A percentile compares a stretch with the other conserved stretches of the same genome.
These are phyloP conservation scores for Sepiola atlantica DNA, from an alignment of 2,888 invertebrate species.

Conservation along the genomic window DNA sequence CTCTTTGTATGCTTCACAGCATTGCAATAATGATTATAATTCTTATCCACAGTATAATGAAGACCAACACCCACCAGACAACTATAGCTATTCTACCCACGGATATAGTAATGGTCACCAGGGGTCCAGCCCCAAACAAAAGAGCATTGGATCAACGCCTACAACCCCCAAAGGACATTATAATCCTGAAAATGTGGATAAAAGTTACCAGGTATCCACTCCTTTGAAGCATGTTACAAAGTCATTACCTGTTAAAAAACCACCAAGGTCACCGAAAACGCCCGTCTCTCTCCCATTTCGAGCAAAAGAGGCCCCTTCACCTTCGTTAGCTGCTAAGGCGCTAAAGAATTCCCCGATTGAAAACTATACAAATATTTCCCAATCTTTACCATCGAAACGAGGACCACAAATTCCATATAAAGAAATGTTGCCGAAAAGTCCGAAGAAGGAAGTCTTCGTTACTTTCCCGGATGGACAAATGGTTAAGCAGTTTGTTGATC, in stretches of 20 bases:
- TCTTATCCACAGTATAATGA: neutral
- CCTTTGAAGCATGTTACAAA: constrained; percentile 14
- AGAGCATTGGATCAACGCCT: neutral
- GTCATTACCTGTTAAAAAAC: neutral
- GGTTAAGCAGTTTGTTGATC: constrained; percentile 41
- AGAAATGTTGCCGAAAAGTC: neutral
- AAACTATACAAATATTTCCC: neutral
- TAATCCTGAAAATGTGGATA: constrained; percentile 37
- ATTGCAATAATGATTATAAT: neutral
- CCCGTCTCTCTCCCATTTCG: neutral
- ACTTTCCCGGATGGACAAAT: constrained; percentile 41
- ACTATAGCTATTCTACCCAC: neutral
- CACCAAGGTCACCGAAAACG: constrained; percentile 38
- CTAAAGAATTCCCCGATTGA: neutral
- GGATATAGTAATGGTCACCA: neutral
- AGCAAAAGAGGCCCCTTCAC: neutral
- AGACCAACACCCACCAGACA: neutral
- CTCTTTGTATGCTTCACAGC: neutral
- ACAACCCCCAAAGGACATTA: neutral
- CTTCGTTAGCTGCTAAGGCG: constrained; percentile 2
- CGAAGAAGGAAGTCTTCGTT: constrained; percentile 41
- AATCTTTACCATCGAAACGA: neutral
- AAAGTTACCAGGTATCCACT: neutral
- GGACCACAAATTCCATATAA: neutral
- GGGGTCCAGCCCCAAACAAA: neutral